A percentile compares a stretch with the other conserved stretches of the same genome.
Conservation (phyloP, 2,113 vertebrate genomes). For the Pionites leucogaster region DNA sequence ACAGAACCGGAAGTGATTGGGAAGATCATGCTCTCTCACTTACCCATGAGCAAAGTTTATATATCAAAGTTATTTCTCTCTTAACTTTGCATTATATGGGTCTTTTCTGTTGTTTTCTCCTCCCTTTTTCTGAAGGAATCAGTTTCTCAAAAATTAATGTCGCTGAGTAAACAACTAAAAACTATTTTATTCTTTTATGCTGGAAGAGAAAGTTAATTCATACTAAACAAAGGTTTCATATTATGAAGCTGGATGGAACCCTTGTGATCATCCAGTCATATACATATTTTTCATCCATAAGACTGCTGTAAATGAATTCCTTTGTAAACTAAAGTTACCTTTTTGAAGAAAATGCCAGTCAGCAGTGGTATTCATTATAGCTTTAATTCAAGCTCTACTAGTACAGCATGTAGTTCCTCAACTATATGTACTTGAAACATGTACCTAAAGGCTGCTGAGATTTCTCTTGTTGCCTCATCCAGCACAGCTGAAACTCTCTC, state of each 20-base stretch:
- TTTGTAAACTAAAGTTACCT: not conserved
- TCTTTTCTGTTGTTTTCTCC: not conserved
- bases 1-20: not conserved
- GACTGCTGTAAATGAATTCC: not conserved
- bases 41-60: not conserved
- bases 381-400: not conserved
- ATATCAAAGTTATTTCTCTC: not conserved
- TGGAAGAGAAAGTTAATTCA: not conserved
- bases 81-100: not conserved
- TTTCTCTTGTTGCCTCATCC: slow-evolving; percentile 65
- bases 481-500: slow-evolving; percentile 35
- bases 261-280: not conserved
- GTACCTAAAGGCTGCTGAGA: not conserved
- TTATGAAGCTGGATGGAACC: not conserved
- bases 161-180: not conserved
- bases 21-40: not conserved
- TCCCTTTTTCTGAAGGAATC: not conserved
- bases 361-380: not conserved
- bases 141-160: not conserved
- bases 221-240: not conserved
- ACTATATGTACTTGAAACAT: slow-evolving; percentile 62
- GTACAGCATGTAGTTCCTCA: not conserved
- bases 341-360: not conserved
- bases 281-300: not conserved
- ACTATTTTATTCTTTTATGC: not conserved